Evolutionary conservation across 2,888 invertebrate genomes (phyloP).

Genomic region (Sceliomorpha sp.): DNA sequence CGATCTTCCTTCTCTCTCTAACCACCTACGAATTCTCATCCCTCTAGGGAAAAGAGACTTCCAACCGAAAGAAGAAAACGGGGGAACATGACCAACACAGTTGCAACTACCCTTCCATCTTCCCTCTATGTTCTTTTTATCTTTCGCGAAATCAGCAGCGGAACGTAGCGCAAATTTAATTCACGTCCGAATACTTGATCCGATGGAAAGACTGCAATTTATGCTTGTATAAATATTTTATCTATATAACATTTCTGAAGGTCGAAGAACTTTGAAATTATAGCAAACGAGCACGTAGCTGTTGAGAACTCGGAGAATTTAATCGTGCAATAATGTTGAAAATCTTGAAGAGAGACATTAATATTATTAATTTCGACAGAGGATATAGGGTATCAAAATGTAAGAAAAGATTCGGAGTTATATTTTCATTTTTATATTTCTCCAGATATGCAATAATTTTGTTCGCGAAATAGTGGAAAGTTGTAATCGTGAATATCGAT

Average conservation of each 20-base stretch:
- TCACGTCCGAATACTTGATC: slow-evolving; percentile 58
- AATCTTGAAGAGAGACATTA: too few species aligned
- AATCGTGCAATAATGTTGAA: too few species aligned
- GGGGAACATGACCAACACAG: slow-evolving; percentile 41
- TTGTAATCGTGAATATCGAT: slow-evolving; percentile 7
- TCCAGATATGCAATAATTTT: too few species aligned
- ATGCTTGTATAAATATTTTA: slow-evolving; percentile 35
- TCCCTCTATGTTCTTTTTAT: slow-evolving; percentile 66
- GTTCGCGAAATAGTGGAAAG: slow-evolving; percentile 1
- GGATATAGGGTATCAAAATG: too few species aligned
- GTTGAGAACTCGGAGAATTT: too few species aligned
- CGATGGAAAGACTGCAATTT: slow-evolving; percentile 31
- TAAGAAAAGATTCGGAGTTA: too few species aligned
- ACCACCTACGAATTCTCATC: slow-evolving; percentile 50
- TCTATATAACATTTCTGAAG: too few species aligned
- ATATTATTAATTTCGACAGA: too few species aligned
- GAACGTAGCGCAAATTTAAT: slow-evolving; percentile 66
- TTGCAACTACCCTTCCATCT: slow-evolving; percentile 35
- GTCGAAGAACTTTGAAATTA: too few species aligned
- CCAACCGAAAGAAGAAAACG: slow-evolving; percentile 31
- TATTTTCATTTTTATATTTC: too few species aligned
- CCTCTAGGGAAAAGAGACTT: slow-evolving; percentile 56
- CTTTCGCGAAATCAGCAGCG: slow-evolving; percentile 73
- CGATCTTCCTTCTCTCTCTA: slow-evolving; percentile 25
- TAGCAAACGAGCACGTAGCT: too few species aligned